Conservation (phyloP, 2,113 vertebrate species). For the Mobula birostris region DNA sequence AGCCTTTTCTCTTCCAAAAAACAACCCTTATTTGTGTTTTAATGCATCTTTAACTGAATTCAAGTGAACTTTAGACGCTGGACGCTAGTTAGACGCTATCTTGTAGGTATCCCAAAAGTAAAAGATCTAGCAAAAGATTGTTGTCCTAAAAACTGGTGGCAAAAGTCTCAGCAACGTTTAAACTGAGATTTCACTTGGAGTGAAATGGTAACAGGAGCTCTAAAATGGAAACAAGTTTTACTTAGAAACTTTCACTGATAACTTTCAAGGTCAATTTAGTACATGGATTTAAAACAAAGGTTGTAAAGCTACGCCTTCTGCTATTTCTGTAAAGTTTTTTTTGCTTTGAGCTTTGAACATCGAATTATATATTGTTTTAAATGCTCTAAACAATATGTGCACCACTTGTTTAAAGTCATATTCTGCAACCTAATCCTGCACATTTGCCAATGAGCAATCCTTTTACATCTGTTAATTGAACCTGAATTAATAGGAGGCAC, state of each 20-base stretch:
- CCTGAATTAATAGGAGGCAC: constrained; percentile 28
- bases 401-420: neutral
- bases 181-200: neutral
- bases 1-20: neutral
- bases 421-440: neutral
- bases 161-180: neutral
- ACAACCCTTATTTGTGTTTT: neutral
- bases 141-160: neutral
- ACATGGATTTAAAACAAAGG: neutral
- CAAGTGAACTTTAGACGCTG: neutral
- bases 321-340: neutral
- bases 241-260: neutral
- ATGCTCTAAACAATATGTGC: neutral
- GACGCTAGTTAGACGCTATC: too few species aligned
- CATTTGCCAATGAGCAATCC: neutral
- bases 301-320: neutral
- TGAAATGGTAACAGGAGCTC: neutral
- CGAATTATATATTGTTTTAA: neutral
- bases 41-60: neutral
- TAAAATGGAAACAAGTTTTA: neutral
- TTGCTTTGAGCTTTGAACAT: neutral
- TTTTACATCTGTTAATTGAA: constrained; percentile 19
- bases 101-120: neutral
- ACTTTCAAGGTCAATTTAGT: neutral
- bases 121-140: neutral